Evolutionary conservation across 2,797 vertebrate genomes (phyloP), one percentile per base, ranked within the genome.

Genomic region (Esox masquinongy): DNA sequence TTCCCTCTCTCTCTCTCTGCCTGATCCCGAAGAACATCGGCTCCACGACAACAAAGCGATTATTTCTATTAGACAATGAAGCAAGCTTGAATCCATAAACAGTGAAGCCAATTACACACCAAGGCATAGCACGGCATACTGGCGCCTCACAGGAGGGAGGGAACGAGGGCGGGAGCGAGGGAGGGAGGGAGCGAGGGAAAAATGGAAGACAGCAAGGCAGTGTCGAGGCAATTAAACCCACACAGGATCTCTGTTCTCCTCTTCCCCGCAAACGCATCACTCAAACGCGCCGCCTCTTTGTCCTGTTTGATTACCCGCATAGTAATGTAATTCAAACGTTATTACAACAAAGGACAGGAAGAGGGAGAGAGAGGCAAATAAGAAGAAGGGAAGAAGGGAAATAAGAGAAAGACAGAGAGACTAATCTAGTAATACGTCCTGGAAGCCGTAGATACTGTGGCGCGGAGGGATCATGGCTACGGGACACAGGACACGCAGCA

Each of bases 221-320:
- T 80, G 83, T 82, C 77, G 59, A 81, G 84, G 87, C 87, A 90
- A 91, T 92, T 91, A 92, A 90, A 89, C 87, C 85, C 86, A 88
- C 86, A 90, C 86, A 69, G 85, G 83, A 83, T 70, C 81, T 76
- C 74, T 84, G 84, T 81, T 84, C 88, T 85, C 81, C 83, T 81
- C 74, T 31, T 39, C 24, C 74, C 66, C 61, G 75, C 80, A 77
- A 79, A 84, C 68, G 79, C 81, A 79, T 79, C 80, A 72, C 75
- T 84, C 84, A 89, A 85, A 88, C 17, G n/a, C 39, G 12, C 53
- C 12, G 11, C 24, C 24, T 63, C 59, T 29, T 29, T 29, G 24
- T 63, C 24, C 59, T 29, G 15, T 26, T 8, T 22, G 53, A 56
- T 4, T 22, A 5, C 50, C 68, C 50, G 47, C 47, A 70, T 9